Conservation (phyloP, 1,140 invertebrate genomes). For the Meloidogyne exigua region DNA sequence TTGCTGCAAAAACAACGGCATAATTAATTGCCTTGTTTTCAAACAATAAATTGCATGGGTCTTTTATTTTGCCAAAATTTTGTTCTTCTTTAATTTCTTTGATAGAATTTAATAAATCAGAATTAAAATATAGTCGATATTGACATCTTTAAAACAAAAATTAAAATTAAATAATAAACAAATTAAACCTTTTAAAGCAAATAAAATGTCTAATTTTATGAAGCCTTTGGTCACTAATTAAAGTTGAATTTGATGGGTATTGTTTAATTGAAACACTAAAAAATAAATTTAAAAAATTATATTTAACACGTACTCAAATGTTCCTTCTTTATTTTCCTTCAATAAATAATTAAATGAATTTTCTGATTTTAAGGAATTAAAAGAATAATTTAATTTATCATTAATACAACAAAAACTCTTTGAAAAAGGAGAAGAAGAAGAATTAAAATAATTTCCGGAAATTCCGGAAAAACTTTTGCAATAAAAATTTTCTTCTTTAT, state of each 20-base stretch:
- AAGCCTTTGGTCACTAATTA: not conserved
- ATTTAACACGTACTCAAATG: not conserved
- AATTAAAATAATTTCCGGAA: not conserved
- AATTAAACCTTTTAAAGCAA: not conserved
- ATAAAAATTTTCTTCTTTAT: not conserved
- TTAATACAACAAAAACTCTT: not conserved
- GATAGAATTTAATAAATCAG: not conserved
- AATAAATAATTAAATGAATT: not conserved
- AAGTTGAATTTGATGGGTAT: not conserved
- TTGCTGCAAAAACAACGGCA: conserved; percentile 9
- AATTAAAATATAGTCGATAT: not conserved
- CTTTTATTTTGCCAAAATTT: not conserved
- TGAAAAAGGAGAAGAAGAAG: not conserved
- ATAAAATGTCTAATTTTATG: not conserved
- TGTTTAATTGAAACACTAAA: not conserved
- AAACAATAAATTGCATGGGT: not conserved
- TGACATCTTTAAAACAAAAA: not conserved
- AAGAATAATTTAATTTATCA: not conserved
- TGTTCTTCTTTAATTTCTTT: not conserved
- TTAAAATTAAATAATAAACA: not conserved
- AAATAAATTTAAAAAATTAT: not conserved
- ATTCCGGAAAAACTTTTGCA: not conserved
- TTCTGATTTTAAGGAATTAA: not conserved
- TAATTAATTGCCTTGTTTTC: not conserved
- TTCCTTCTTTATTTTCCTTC: not conserved